A percentile compares a stretch with the other conserved stretches of the same genome.
Conservation (phyloP, 1,140 invertebrate species). For the Meloidogyne hapla region DNA sequence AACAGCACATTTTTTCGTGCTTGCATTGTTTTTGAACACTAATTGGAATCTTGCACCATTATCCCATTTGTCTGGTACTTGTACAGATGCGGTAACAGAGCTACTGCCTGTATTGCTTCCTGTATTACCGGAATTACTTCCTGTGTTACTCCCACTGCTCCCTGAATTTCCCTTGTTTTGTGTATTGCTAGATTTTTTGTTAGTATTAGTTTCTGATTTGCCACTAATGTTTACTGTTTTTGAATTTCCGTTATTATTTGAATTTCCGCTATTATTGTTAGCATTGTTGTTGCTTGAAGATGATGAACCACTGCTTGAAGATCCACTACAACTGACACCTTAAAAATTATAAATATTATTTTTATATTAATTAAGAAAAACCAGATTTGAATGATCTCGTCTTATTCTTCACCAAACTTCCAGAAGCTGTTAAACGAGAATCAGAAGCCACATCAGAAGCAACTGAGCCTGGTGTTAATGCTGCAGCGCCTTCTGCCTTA, state of each 20-base stretch:
- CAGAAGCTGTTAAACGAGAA: background rate
- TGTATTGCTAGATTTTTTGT: too few species aligned
- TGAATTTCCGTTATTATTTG: background rate
- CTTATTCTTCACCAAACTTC: background rate
- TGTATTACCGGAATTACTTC: background rate
- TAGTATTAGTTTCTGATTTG: too few species aligned
- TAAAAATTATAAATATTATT: background rate
- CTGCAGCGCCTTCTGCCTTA: conserved; percentile 15
- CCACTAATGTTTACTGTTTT: too few species aligned
- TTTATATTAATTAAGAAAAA: background rate
- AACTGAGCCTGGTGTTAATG: background rate
- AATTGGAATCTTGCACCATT: background rate
- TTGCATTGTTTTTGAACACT: background rate
- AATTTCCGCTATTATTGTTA: too few species aligned
- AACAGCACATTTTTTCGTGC: background rate
- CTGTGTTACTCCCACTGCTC: background rate
- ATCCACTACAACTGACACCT: background rate
- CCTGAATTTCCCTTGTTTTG: too few species aligned
- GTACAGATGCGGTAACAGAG: background rate
- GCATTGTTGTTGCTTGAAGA: too few species aligned
- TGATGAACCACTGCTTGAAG: background rate
- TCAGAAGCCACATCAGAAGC: background rate
- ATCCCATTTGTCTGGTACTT: background rate
- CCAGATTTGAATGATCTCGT: background rate
- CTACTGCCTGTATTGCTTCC: background rate